These are phyloP conservation scores for Gymnothorax javanicus DNA, from an alignment of 2,797 vertebrate genomes.

Conservation along the genomic window DNA sequence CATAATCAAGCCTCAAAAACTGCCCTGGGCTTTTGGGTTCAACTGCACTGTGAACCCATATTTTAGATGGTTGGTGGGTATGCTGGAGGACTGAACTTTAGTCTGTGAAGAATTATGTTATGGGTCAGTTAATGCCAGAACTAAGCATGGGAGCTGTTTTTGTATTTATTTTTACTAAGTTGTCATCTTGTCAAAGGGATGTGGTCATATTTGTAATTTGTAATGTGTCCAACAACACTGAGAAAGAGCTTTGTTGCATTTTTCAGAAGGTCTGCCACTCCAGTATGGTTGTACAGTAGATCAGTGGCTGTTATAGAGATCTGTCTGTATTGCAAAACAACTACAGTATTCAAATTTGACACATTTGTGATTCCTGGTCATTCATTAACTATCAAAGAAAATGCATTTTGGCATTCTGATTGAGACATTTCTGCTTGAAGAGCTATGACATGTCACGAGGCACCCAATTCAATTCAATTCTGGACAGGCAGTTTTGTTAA, in stretches of 20 bases:
- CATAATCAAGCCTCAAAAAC: background rate
- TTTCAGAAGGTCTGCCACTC: background rate
- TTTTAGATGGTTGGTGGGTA: background rate
- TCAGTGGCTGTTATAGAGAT: background rate
- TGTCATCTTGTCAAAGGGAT: background rate
- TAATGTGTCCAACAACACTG: background rate
- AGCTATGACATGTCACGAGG: background rate
- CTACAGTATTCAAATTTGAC: background rate
- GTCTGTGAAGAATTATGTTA: background rate
- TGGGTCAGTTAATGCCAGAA: background rate
- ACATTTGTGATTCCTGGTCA: no score
- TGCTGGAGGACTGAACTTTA: background rate
- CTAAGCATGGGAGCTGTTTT: background rate
- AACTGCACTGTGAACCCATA: background rate
- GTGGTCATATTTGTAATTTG: background rate
- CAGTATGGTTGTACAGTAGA: background rate
- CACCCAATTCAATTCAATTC: no score
- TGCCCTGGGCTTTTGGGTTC: background rate
- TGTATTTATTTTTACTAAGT: background rate
- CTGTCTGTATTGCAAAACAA: background rate
- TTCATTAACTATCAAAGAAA: background rate
- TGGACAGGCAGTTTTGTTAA: background rate
- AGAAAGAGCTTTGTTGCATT: background rate
- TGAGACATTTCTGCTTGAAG: no score
- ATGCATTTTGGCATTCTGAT: background rate